Base-by-base conservation (phyloP, 2,797 vertebrate species). In the Sebastolobus alascanus region DNA sequence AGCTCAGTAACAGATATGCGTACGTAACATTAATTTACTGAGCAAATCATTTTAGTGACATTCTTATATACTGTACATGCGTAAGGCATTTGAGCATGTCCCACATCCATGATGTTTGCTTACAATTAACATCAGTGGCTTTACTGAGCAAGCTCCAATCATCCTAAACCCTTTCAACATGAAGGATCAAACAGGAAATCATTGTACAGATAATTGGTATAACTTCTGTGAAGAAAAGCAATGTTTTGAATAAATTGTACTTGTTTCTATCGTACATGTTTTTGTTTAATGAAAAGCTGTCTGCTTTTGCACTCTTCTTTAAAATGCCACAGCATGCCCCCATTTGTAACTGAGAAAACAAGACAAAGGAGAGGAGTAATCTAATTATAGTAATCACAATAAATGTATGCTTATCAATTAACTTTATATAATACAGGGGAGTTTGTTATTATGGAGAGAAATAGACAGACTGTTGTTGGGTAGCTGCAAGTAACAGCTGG, bases 401-500 rank as follows among this genome's bases (percentile, higher is more conserved):
- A 61, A 56, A 43, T 29, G 25, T 69, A 11, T 14, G 9, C 14
- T 50, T n/a, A 12, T 77, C 70, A 31, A 54, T 50, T 73, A 6
- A 27, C 54, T 71, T 7, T 16, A n/a, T 46, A 22, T 38, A 35
- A 75, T 38, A 2, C 8, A 75, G 10, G 35, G 27, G 79, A n/a
- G 27, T 71, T 3, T 52, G 58, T 56, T 58, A 69, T 63, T 77
- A 80, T 58, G 66, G 35, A 68, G 33, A 63, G 33, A 69, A 80
- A 87, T 50, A 66, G 65, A 77, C 14, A 27, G 79, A 77, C 72
- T 70, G 73, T 87, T 74, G 72, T 78, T 73, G 73, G 88, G 22
- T 82, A 66, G 84, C 84, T 79, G 59, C 71, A 79, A 82, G 71
- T 80, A 82, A 83, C 69, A 71, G 67, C 80, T 69, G 70, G 84